Conservation (phyloP, 2,113 vertebrate species). For the Elanus axillaris region DNA sequence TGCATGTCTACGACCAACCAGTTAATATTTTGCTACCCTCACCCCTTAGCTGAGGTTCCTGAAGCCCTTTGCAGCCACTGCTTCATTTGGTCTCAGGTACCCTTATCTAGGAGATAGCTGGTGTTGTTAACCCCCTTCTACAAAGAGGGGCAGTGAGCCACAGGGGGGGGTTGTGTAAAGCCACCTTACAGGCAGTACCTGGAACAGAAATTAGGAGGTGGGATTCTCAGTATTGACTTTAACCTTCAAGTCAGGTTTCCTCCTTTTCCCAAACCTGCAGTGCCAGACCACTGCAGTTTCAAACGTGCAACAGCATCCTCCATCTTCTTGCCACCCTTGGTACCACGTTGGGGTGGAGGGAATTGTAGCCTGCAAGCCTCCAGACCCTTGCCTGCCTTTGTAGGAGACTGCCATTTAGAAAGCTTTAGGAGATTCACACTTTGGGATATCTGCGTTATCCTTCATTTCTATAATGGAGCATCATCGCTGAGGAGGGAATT, state of each 20-base stretch:
- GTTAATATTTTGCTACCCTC: background rate
- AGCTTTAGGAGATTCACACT: background rate
- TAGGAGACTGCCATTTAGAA: background rate
- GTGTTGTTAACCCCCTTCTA: background rate
- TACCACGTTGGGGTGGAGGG: background rate
- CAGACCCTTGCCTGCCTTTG: background rate
- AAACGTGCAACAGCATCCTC: background rate
- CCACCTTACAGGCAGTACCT: background rate
- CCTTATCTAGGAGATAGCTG: background rate
- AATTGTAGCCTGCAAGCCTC: background rate
- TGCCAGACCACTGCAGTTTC: background rate
- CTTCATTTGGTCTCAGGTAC: background rate
- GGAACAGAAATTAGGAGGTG: background rate
- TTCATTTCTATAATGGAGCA: background rate
- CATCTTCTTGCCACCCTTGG: background rate
- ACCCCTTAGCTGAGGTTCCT: background rate
- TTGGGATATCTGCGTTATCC: background rate
- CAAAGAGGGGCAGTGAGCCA: background rate
- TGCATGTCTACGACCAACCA: background rate
- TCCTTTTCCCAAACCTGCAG: background rate
- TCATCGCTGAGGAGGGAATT: background rate
- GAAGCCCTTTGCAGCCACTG: background rate
- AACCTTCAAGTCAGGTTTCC: background rate
- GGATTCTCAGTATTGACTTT: background rate
- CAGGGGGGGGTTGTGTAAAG: background rate